These are phyloP conservation scores for Scophthalmus maximus DNA, from an alignment of 2,113 vertebrate species.

Conservation along the genomic window DNA sequence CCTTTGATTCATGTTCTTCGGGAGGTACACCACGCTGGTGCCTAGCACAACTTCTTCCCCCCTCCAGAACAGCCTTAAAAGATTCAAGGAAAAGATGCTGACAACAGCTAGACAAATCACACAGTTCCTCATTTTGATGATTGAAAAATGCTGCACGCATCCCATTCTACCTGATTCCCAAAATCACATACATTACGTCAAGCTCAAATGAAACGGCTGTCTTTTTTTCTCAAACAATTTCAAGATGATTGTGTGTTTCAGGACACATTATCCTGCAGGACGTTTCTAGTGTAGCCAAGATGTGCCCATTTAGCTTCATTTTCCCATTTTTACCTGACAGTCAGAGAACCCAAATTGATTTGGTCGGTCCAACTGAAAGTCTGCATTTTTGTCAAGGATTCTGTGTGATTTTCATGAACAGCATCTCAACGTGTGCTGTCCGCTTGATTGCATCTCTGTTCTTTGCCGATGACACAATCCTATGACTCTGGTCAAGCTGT, in stretches of 20 bases:
- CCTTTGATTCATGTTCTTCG: slow-evolving; percentile 29
- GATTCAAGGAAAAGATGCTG: background rate
- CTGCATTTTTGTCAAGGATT: background rate
- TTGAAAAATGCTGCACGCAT: background rate
- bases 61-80: background rate
- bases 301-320: slow-evolving; percentile 15
- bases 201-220: background rate
- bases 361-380: background rate
- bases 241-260: background rate
- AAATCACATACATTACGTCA: slow-evolving; percentile 4
- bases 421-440: background rate
- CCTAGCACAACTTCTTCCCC: background rate
- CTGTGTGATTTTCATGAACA: background rate
- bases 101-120: background rate
- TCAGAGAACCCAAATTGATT: background rate
- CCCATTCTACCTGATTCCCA: background rate
- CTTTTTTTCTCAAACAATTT: slow-evolving; percentile 11
- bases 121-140: slow-evolving; percentile 8
- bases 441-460: background rate
- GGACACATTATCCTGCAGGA: slow-evolving; percentile 18
- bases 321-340: slow-evolving; percentile 10
- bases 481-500: background rate
- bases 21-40: slow-evolving; percentile 5
- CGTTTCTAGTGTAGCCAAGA: background rate
- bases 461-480: slow-evolving; percentile 4